These are phyloP conservation scores for Cloeon dipterum DNA, from an alignment of 2,888 invertebrate species.

Conservation along the genomic window DNA sequence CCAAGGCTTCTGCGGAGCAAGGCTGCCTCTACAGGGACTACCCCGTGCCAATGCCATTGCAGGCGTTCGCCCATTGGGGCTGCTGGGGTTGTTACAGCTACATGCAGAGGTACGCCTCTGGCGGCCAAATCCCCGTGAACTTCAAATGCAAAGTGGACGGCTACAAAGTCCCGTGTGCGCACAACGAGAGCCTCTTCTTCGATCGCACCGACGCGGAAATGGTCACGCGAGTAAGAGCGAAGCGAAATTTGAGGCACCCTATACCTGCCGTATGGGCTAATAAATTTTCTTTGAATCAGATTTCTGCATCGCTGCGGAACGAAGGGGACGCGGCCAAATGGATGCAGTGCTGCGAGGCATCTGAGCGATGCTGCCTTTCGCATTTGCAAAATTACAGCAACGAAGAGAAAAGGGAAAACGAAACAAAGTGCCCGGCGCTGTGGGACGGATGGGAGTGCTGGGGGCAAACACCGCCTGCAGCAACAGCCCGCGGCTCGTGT, in stretches of 20 bases:
- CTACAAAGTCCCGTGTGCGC: background rate
- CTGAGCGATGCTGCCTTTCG: background rate
- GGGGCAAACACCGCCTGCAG: slow-evolving; percentile 19
- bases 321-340: background rate
- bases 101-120: background rate
- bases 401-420: slow-evolving; percentile 8
- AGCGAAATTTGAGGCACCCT: too few species aligned
- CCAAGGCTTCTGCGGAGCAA: too few species aligned
- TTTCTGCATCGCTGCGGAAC: too few species aligned
- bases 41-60: background rate
- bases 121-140: background rate
- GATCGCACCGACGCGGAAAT: background rate
- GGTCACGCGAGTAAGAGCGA: too few species aligned
- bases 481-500: slow-evolving; percentile 23
- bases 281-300: too few species aligned
- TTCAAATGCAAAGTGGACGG: background rate
- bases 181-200: background rate
- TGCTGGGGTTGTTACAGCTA: background rate
- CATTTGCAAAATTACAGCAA: too few species aligned
- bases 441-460: slow-evolving; percentile 45
- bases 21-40: background rate
- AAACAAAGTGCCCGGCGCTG: slow-evolving; percentile 23
- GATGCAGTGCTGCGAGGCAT: background rate
- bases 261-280: too few species aligned
- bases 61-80: background rate